Conservation (phyloP, 2,888 invertebrate genomes). For the Phaonia tiefii region DNA sequence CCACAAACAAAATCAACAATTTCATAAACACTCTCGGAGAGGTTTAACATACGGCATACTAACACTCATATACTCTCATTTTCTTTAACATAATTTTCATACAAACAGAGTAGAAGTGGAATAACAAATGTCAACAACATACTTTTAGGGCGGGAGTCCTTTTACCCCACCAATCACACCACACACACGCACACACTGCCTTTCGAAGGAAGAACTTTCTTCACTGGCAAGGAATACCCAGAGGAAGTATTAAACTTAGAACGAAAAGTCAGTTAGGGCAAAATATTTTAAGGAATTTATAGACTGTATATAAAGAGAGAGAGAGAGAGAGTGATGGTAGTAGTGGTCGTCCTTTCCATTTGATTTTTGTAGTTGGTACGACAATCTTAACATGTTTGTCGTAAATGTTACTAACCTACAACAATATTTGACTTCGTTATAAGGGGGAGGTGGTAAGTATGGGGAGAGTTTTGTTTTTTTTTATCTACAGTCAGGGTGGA, state of each 20-base stretch:
- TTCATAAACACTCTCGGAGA: neutral
- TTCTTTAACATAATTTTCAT: slow-evolving; percentile 9
- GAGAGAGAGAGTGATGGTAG: neutral
- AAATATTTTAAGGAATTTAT: neutral
- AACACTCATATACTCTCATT: neutral
- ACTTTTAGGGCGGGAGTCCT: slow-evolving; percentile 48
- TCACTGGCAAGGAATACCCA: too few relatives aligned
- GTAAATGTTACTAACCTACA: slow-evolving; percentile 62
- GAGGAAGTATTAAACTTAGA: slow-evolving; percentile 53
- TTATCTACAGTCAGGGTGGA: neutral
- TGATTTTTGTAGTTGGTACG: neutral
- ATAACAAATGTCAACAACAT: slow-evolving; percentile 41
- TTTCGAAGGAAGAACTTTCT: too few relatives aligned
- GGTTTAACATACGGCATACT: neutral
- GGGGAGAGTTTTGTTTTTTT: too few relatives aligned
- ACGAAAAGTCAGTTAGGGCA: slow-evolving; percentile 10
- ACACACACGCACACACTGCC: slow-evolving; percentile 28
- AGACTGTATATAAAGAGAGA: neutral
- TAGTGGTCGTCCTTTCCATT: neutral
- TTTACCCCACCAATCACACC: slow-evolving; percentile 25
- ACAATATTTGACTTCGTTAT: slow-evolving; percentile 32
- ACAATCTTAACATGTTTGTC: neutral
- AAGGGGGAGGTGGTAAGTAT: neutral
- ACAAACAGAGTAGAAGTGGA: slow-evolving; percentile 15
- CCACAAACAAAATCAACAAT: slow-evolving; percentile 4